A percentile compares a stretch with the other conserved stretches of the same genome.
Conservation (phyloP, 2,797 vertebrate genomes). For the Poeciliopsis infans region DNA sequence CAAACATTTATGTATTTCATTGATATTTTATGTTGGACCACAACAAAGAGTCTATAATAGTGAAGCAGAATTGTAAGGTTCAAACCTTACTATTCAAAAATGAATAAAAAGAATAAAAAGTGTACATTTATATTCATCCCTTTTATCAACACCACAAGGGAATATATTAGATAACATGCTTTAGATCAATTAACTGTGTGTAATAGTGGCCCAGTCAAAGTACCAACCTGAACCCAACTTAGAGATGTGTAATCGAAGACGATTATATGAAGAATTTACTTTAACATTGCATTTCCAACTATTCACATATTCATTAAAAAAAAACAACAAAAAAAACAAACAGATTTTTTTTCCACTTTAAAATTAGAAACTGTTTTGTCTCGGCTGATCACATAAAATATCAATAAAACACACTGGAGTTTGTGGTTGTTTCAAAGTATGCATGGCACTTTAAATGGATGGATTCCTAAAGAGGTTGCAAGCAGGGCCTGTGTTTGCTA, state of each 20-base stretch:
- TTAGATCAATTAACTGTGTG: neutral
- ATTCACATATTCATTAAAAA: neutral
- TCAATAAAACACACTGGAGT: neutral
- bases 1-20: neutral
- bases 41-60: neutral
- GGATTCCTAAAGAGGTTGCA: slow-evolving; percentile 23
- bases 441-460: slow-evolving; percentile 3
- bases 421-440: neutral
- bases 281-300: neutral
- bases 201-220: neutral
- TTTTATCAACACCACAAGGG: neutral
- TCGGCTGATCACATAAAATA: neutral
- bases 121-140: neutral
- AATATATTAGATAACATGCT: neutral
- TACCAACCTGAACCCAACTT: neutral
- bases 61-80: neutral
- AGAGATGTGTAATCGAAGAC: neutral
- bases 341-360: neutral
- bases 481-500: slow-evolving; percentile 18
- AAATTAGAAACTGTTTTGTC: neutral
- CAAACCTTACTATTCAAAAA: neutral
- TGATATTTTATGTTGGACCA: neutral
- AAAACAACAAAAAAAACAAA: neutral
- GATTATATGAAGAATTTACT: neutral
- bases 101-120: neutral